Evolutionary conservation across 2,888 invertebrate genomes (phyloP), one percentile per base, ranked within the genome.

Genomic region (Carabus problematicus): DNA sequence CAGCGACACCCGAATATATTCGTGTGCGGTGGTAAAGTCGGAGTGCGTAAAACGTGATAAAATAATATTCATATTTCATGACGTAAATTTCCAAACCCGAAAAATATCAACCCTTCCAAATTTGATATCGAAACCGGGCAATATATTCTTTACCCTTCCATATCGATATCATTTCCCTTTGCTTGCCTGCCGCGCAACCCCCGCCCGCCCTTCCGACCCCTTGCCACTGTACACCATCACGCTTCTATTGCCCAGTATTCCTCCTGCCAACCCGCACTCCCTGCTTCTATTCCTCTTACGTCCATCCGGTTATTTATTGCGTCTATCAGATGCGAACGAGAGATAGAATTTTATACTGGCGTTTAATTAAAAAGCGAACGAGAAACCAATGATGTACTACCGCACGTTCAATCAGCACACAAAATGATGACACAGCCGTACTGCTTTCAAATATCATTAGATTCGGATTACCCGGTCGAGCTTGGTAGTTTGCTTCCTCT

Each of bases 331-430:
- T 54, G 60, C 29, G 60, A 49, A 67, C 40, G 49, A 67, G 52
- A 52, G 56, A 42, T 59, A 59, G 59, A 59, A 16, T 59, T 59
- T 59, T 67, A 66, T 67, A 39, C 60, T 60, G 39, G 56, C 45
- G 52, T 49, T 60, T 67, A 67, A 67, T 67, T 67, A 67, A 67
- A 67, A 67, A 60, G 45, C 47, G 47, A 55, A 67, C 52, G 56
- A 60, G 29, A 42, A 19, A 45, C 54, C 43, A 60, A 52, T 52
- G 52, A 52, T 16, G 52, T 52, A 52, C 52, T 18, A 14, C 52
- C 12, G 18, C 16, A 14, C 19, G 19, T 52, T 19, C 52, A 18
- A 52, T 52, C 19, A 52, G 29, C 29, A 29, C 29, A 6, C 29
- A 29, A 29, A 29, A 29, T 29, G 29, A 29, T 29, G 29, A 29